Percentiles rank a stretch among this genome's conserved stretches.
Conservation (phyloP, 2,113 vertebrate species). For the Passer domesticus region DNA sequence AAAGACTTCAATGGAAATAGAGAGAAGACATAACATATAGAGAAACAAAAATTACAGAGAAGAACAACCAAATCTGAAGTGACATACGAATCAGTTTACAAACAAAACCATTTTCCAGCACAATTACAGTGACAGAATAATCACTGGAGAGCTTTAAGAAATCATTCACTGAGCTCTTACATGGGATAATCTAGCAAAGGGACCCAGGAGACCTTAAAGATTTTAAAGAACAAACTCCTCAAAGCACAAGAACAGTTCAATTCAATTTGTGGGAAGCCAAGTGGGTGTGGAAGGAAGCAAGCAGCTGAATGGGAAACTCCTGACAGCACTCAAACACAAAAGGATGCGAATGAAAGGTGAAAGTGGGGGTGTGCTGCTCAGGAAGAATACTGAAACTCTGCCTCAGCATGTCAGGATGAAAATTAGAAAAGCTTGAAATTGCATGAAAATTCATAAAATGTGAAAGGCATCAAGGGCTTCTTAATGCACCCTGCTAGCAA, state of each 20-base stretch:
- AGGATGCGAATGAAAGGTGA: not conserved
- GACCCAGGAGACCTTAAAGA: constrained; percentile 32
- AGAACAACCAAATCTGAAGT: constrained; percentile 35
- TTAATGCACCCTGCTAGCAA: not conserved
- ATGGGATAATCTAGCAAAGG: constrained; percentile 32
- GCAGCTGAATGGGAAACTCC: not conserved
- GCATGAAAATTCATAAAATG: not conserved
- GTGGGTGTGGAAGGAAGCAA: not conserved
- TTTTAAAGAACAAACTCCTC: constrained; percentile 43
- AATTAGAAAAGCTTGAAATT: not conserved
- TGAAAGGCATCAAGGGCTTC: not conserved
- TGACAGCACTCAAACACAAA: constrained; percentile 29
- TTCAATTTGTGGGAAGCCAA: constrained; percentile 16
- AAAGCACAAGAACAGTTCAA: constrained; percentile 10
- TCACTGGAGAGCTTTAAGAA: constrained; percentile 56
- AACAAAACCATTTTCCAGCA: constrained; percentile 33
- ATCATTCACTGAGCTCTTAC: constrained; percentile 47
- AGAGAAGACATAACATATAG: not conserved
- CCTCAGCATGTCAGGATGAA: not conserved
- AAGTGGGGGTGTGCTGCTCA: not conserved
- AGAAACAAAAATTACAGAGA: constrained; percentile 43
- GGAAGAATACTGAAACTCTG: not conserved
- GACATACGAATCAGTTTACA: constrained; percentile 39
- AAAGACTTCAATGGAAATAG: not conserved
- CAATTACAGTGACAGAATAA: constrained; percentile 44